Base-by-base conservation (phyloP, 1,140 invertebrate species). In the Dendrolimus kikuchii region DNA sequence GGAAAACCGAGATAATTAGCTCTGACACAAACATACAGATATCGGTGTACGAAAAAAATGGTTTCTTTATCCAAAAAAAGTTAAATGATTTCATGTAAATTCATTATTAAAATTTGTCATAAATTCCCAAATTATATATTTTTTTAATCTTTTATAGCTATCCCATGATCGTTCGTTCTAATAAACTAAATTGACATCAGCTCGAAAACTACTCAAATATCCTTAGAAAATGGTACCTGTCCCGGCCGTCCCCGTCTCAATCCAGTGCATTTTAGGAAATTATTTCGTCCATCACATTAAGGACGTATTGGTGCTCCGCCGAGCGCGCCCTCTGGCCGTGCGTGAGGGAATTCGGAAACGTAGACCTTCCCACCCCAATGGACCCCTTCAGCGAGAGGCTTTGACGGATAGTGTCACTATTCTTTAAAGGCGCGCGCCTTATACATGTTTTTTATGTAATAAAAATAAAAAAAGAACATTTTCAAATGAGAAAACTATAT, bases 191-290 rank as follows among this genome's bases (percentile, higher is more conserved):
- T 73, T 73, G 74, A 71, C 62, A 58, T 67, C 59, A 50, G 52
- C 47, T 59, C 53, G 62, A 64, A 61, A 74, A 71, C 62, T 74
- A 73, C 74, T 71, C 73, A 64, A 74, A 76, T 71, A 59, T 60
- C 57, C 48, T 52, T 43, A 50, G 60, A 62, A 52, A 39, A 55
- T 55, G 60, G 48, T 62, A 55, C 55, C 61, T 67, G 65, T 58
- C 57, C 23, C 23, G 23, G 23, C 23, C 23, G 23, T 23, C 23
- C 23, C 55, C 66, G 53, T 69, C 66, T 69, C 71, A 69, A 74
- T 69, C 68, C 67, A 69, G 57, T 77, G 71, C 74, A 77, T 77
- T 77, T 74, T 71, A 70, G 71, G 66, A 73, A 74, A 77, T 73
- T 74, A 77, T 74, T 69, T 71, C 72, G 23, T 66, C 66, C 64